A percentile compares a stretch with the other conserved stretches of the same genome.
These are phyloP conservation scores for Muscicapa striata DNA, from an alignment of 2,797 vertebrate species.

Conservation along the genomic window DNA sequence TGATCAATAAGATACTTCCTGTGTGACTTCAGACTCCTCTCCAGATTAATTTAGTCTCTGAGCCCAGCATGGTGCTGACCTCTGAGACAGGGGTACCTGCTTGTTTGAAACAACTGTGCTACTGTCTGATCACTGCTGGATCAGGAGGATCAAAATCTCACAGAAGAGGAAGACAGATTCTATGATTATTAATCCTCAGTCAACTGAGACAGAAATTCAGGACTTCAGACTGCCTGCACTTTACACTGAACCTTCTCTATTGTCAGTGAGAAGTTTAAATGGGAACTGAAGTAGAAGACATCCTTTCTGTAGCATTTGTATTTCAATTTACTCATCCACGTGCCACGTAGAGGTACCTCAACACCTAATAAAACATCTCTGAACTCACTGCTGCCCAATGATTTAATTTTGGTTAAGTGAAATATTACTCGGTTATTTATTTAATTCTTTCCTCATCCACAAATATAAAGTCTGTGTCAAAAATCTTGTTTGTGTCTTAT, in stretches of 20 bases:
- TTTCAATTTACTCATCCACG: background rate
- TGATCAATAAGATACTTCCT: background rate
- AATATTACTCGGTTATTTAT: background rate
- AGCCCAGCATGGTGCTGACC: background rate
- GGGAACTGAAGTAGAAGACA: background rate
- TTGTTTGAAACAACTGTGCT: background rate
- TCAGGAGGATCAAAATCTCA: background rate
- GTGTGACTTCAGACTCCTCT: background rate
- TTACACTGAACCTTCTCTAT: background rate
- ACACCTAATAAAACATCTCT: background rate
- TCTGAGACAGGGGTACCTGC: background rate
- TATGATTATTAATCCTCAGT: background rate
- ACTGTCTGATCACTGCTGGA: background rate
- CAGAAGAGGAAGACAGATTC: background rate
- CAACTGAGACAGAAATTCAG: background rate
- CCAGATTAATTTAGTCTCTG: background rate
- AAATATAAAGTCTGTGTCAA: background rate
- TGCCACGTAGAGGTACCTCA: no score
- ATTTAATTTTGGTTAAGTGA: background rate
- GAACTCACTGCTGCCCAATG: background rate
- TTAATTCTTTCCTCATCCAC: background rate
- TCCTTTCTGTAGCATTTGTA: background rate
- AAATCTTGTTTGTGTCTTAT: background rate
- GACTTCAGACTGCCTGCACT: background rate
- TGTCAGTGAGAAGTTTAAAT: background rate